These are phyloP conservation scores for Paramormyrops kingsleyae DNA, from an alignment of 2,113 vertebrate genomes.

Conservation along the genomic window DNA sequence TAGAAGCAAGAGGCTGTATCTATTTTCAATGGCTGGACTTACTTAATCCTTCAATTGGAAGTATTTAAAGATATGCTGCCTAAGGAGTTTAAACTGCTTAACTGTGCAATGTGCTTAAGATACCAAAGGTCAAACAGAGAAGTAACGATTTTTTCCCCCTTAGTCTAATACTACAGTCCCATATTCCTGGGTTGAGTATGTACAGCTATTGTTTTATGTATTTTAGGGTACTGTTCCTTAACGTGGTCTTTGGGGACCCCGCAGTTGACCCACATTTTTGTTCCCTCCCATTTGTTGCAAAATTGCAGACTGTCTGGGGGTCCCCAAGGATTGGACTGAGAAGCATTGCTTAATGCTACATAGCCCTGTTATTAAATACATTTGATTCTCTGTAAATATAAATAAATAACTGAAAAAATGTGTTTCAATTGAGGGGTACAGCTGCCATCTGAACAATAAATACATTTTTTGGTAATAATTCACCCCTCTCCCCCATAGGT, in stretches of 20 bases:
- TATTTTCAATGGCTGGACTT: background rate
- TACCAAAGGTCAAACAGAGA: background rate
- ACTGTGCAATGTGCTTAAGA: background rate
- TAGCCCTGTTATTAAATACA: background rate
- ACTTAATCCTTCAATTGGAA: slow-evolving; percentile 1
- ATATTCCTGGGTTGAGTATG: background rate
- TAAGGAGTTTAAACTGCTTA: background rate
- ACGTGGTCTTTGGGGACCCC: background rate
- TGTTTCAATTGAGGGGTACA: background rate
- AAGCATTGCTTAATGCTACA: background rate
- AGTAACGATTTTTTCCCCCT: background rate
- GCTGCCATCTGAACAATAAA: background rate
- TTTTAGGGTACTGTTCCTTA: background rate
- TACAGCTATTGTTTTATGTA: background rate
- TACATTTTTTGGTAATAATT: background rate
- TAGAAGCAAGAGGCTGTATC: background rate
- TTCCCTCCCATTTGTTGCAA: background rate
- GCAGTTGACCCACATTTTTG: background rate
- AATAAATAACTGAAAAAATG: background rate
- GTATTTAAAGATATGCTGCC: background rate
- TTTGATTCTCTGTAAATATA: background rate
- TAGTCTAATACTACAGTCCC: background rate
- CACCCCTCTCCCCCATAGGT: background rate
- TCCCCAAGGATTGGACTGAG: background rate
- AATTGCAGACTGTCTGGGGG: background rate